phyloP scores from a whole-genome alignment of 2,888 invertebrate genomes.

The Lasioglossum vierecki region DNA sequence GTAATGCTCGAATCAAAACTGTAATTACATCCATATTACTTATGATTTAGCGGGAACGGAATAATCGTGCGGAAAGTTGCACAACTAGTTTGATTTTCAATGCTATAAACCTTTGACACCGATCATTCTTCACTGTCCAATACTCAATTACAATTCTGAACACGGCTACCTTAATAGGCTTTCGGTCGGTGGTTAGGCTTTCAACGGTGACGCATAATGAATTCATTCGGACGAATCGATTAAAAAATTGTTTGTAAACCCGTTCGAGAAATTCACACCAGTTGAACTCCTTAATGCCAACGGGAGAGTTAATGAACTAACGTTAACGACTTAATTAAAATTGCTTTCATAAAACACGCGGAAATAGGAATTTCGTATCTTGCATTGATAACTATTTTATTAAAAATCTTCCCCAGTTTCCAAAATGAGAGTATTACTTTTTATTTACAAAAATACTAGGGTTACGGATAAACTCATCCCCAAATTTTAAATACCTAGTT shows the following conservation, averaged over 20 bases:
- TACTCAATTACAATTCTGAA: conserved; percentile 49
- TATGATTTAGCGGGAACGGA: neutral
- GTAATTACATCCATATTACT: neutral
- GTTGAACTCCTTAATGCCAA: neutral
- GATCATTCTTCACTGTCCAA: conserved; percentile 51
- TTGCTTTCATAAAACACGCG: neutral
- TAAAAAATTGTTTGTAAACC: neutral
- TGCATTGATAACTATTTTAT: neutral
- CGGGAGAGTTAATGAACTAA: neutral
- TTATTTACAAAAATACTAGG: neutral
- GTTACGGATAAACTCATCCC: neutral
- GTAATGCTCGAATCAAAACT: neutral
- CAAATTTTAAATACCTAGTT: too few relatives aligned
- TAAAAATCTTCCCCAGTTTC: neutral
- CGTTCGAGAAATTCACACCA: neutral
- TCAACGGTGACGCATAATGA: conserved; percentile 11
- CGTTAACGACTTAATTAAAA: neutral
- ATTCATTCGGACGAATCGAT: conserved; percentile 4
- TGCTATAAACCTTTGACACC: conserved; percentile 27
- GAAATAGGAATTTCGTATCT: neutral
- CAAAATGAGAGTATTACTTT: neutral
- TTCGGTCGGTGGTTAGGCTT: conserved; percentile 33
- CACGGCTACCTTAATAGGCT: conserved; percentile 33
- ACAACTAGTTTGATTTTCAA: conserved; percentile 31
- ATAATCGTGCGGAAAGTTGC: conserved; percentile 2